Evolutionary conservation across 2,113 vertebrate genomes (phyloP), one percentile per base, ranked within the genome.

Genomic region (Microcebus tavaratra): DNA sequence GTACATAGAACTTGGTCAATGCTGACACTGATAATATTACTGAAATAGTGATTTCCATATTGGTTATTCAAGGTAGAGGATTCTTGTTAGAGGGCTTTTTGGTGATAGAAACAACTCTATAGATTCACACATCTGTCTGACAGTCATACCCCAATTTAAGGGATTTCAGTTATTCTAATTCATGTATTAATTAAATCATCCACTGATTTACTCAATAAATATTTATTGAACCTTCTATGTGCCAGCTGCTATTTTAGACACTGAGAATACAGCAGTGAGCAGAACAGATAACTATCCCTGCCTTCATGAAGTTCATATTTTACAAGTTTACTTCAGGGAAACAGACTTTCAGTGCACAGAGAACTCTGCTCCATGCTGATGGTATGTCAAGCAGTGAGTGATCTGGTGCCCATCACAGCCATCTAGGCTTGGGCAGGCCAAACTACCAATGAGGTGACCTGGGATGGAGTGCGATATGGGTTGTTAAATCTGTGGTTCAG

Each of bases 11-110:
- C 90, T 96, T 95, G 17, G 31, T 92, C 39, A 92, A 0, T 94
- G 78, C 12, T 92, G 11, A 53, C 94, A 87, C 17, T 72, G 83
- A 75, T 63, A 78, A 48, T 65, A n/a, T 84, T 75, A 55, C 21
- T 76, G 92, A 96, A 85, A 80, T 50, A 95, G 25, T 82, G 18
- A 65, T 83, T 93, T 97, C 90, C 9, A 53, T 55, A 84, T 70
- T 81, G 25, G 88, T 97, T 65, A 87, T 53, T 87, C 31, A 91
- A 55, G 31, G 87, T 75, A 89, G 34, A 92, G 6, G 10, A 72
- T 48, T 95, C n/a, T 96, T 91, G 14, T 80, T 92, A 88, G 78
- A 83, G 11, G 20, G 45, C 7, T 92, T 96, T 29, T 57, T 70
- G 68, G 31, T 36, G 18, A 36, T 39, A 95, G 63, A 91, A 84